Conservation (phyloP, 1,140 invertebrate genomes). For the Bombus waltoni region DNA sequence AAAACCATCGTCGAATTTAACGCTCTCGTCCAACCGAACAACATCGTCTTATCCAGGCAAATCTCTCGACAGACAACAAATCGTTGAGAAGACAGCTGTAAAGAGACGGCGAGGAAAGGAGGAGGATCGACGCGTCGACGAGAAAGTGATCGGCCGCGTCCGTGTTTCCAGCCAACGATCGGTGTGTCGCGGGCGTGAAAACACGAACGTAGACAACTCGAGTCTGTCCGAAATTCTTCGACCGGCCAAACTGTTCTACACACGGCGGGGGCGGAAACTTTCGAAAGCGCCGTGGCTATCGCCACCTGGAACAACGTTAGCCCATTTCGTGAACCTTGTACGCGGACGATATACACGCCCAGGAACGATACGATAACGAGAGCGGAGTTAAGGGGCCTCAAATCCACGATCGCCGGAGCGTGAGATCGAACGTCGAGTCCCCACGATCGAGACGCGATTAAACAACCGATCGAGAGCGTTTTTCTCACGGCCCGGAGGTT, state of each 20-base stretch:
- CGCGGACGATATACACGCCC: slow-evolving; percentile 52
- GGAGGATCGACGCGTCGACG: not conserved
- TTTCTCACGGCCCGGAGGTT: slow-evolving; percentile 60
- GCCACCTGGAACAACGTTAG: slow-evolving; percentile 51
- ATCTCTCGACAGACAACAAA: not conserved
- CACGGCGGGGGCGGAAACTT: not conserved
- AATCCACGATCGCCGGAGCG: slow-evolving; percentile 62
- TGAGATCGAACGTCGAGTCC: slow-evolving; percentile 64
- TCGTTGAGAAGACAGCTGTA: not conserved
- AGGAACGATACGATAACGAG: slow-evolving; percentile 65
- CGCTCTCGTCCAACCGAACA: not conserved
- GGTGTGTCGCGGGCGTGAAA: not conserved
- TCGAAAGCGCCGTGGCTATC: slow-evolving; percentile 37
- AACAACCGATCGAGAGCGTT: slow-evolving; percentile 38
- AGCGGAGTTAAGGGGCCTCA: slow-evolving; percentile 50
- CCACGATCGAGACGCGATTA: slow-evolving; percentile 59
- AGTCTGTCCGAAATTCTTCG: slow-evolving; percentile 29
- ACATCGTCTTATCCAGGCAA: not conserved
- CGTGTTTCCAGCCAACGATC: not conserved
- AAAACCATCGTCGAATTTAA: not conserved
- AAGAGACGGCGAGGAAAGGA: not conserved
- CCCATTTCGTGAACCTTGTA: slow-evolving; percentile 60
- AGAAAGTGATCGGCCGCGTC: slow-evolving; percentile 11
- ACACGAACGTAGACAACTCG: not conserved
- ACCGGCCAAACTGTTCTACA: no score